Evolutionary conservation across 2,888 invertebrate species (phyloP), one percentile per base, ranked within the genome.

Genomic region (Congeria kusceri): DNA sequence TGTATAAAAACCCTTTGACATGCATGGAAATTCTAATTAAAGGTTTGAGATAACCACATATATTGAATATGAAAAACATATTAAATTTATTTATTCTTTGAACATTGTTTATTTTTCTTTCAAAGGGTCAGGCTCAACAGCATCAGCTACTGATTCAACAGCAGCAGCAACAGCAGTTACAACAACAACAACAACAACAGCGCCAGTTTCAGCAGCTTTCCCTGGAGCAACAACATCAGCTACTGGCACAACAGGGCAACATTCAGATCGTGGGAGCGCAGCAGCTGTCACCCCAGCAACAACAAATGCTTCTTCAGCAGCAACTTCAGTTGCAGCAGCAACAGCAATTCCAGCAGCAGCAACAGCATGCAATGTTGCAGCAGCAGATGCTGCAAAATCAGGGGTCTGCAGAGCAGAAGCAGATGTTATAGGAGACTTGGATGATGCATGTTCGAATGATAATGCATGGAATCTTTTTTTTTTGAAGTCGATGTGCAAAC

Each of bases 221-320:
- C 46, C 77, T 65, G 46, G 74, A 80, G 63, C 78, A 85, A 65
- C 83, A 73, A 61, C 81, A 81, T 65, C 82, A 80, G 64, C 53
- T 77, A 28, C 64, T 70, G 49, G 65, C 59, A 59, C 13, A 46
- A 62, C 77, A 75, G 20, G 67, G 62, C 20, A 76, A 76, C 67
- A 66, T 80, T 29, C 75, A 80, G 47, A 63, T 71, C 9, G 68
- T 69, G 13, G 73, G 59, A 39, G 56, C 75, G 49, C 77, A 76
- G 59, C 81, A 77, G 39, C 61, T 74, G 29, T 72, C 71, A 47
- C 84, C 72, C 15, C 83, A 86, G 66, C 85, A 86, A 76, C 86
- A 87, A 69, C 77, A 78, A 53, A 13, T 76, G 59, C 64, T 80
- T 29, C 74, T 77, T 5, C 83, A 79, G 59, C 80, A 77, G 56